Conservation (phyloP, 2,797 vertebrate species). For the Neosilurus mollespiculum region DNA sequence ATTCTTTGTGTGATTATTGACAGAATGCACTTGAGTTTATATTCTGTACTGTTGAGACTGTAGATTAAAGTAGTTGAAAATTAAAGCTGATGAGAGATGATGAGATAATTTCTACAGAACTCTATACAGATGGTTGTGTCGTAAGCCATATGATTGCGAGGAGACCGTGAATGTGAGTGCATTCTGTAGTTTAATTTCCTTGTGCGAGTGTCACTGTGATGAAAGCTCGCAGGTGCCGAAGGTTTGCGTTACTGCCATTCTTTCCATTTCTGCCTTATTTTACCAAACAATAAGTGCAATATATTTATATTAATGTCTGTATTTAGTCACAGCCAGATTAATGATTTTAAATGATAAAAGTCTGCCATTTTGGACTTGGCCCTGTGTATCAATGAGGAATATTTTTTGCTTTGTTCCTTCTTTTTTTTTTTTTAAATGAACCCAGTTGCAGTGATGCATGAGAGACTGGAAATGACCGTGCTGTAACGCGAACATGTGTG, state of each 20-base stretch:
- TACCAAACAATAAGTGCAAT: slow-evolving; percentile 69
- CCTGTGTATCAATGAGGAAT: slow-evolving; percentile 4
- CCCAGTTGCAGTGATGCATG: slow-evolving; percentile 30
- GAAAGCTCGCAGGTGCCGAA: slow-evolving; percentile 10
- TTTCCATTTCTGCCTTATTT: slow-evolving; percentile 53
- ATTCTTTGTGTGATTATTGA: not conserved
- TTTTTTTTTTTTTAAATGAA: not conserved
- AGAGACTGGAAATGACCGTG: slow-evolving; percentile 6
- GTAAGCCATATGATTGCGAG: slow-evolving; percentile 25
- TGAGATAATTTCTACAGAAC: not conserved
- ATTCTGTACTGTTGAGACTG: not conserved
- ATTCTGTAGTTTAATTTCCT: not conserved
- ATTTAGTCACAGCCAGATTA: slow-evolving; percentile 40
- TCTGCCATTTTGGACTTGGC: not conserved
- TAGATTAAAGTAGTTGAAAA: not conserved
- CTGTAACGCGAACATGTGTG: slow-evolving; percentile 28
- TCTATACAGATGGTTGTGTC: not conserved
- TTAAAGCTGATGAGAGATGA: not conserved
- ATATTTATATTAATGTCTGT: slow-evolving; percentile 27
- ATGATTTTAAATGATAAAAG: slow-evolving; percentile 18
- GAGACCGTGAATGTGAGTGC: not conserved
- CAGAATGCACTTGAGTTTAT: not conserved
- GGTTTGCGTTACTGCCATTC: slow-evolving; percentile 60
- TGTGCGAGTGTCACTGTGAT: slow-evolving; percentile 30
- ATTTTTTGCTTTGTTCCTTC: not conserved